Evolutionary conservation across 1,140 invertebrate species (phyloP), one percentile per base, ranked within the genome.

Genomic region (Sycobia sp.): DNA sequence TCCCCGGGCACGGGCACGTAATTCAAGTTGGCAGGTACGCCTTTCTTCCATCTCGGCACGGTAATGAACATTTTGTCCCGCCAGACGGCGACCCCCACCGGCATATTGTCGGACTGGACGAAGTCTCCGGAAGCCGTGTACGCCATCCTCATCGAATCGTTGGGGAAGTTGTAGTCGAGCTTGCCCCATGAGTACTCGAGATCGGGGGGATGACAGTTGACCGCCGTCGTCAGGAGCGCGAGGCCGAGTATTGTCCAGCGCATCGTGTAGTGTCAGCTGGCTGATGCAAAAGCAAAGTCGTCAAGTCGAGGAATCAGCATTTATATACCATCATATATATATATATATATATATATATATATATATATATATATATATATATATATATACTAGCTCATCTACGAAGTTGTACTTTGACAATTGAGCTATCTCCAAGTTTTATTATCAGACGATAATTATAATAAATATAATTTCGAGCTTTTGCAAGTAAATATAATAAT

Each of bases 61-160:
- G 91, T 91, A 50, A 92, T 79, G 71, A 93, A 91, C 41, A 92
- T 69, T 82, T 90, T 91, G 73, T 92, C 86, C 57, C 86, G 83
- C 89, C 89, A 92, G 32, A 86, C 79, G 39, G 86, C 88, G 53
- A 93, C 54, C 22, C 91, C 91, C 14, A 91, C 77, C 2, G 90
- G 90, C 60, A 92, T 73, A 77, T 91, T 91, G 73, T 92, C 88
- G 55, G 83, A 84, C 16, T 82, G 85, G 10, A 90, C 80, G 73
- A 88, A 93, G 66, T 83, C 77, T 20, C 86, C 86, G 32, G 78
- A 83, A 14, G 83, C 78, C 11, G 89, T 81, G n/a, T 89, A 87
- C 20, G 81, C 78, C 59, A 86, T 78, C 66, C 84, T 83, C 49
- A 85, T 82, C 41, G 84, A 82, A 10, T 86, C 83, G 54, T 82